Conservation (phyloP, 2,888 invertebrate species). For the Caenorhabditis sp. region DNA sequence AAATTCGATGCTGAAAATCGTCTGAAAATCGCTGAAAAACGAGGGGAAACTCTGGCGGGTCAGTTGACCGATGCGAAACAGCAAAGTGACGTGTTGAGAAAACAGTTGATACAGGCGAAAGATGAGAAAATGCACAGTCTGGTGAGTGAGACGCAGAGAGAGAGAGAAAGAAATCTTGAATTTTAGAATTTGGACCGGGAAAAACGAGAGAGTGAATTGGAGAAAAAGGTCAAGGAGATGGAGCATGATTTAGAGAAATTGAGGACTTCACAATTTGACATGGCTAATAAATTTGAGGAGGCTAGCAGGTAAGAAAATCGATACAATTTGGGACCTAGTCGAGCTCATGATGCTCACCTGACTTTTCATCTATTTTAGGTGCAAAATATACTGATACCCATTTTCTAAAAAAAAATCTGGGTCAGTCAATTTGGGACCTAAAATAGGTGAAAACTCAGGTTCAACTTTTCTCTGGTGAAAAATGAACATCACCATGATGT, state of each 20-base stretch:
- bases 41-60: constrained; percentile 46
- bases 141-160: not conserved
- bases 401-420: no score
- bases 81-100: constrained; percentile 52
- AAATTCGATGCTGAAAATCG: constrained; percentile 56
- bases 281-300: constrained; percentile 38
- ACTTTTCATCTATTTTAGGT: no score
- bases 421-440: no score
- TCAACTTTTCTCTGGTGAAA: no score
- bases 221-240: constrained; percentile 10
- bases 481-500: no score
- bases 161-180: not conserved
- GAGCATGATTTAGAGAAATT: constrained; percentile 16
- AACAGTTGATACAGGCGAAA: constrained; percentile 52
- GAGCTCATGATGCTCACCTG: no score
- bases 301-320: constrained; percentile 12
- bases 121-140: constrained; percentile 41
- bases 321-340: no score
- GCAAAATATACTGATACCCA: no score
- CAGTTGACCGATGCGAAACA: constrained; percentile 46
- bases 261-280: constrained; percentile 25
- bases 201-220: constrained; percentile 24
- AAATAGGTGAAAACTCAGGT: no score
- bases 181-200: constrained; percentile 20
- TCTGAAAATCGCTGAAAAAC: constrained; percentile 53